Base-by-base conservation (phyloP, 2,888 invertebrate genomes). In the Arenicola marina region DNA sequence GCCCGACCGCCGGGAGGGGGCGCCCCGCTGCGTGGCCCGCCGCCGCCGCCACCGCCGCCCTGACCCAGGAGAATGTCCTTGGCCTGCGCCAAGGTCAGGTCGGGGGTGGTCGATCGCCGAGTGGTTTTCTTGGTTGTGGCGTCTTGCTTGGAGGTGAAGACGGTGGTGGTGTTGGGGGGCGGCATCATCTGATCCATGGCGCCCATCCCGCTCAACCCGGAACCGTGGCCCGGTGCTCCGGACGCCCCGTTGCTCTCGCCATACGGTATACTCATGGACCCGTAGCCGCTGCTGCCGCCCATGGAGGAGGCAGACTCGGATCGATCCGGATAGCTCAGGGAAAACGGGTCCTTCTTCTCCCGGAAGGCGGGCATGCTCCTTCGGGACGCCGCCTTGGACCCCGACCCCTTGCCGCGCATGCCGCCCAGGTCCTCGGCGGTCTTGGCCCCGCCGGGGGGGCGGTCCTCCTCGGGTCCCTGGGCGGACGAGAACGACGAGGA, bases 1-100 rank as follows among this genome's bases (percentile, higher is more conserved):
- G n/a, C n/a, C n/a, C n/a, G n/a, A n/a, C n/a, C n/a, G n/a, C n/a
- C n/a, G n/a, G n/a, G n/a, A n/a, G n/a, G n/a, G n/a, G n/a, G n/a
- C n/a, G n/a, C n/a, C n/a, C n/a, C n/a, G n/a, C n/a, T n/a, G n/a
- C n/a, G n/a, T n/a, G n/a, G n/a, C n/a, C n/a, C n/a, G n/a, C n/a
- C n/a, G n/a, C n/a, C n/a, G n/a, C n/a, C n/a, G n/a, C n/a, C n/a
- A n/a, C n/a, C n/a, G n/a, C n/a, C n/a, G n/a, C n/a, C n/a, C n/a
- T 38, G 38, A 15, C 38, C 38, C 38, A 38, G 18, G 11, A 38
- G 18, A 18, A 53, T 53, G 31, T 53, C 31, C 53, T 53, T 53
- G 29, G 53, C 53, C 33, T 53, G 53, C 31, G 28, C 31, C 33
- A 53, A 32, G 7, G 53, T 53, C 48, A 48, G 26, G 7, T 48